Evolutionary conservation across 2,888 invertebrate genomes (phyloP), one percentile per base, ranked within the genome.

Genomic region (Harmothoe impar): DNA sequence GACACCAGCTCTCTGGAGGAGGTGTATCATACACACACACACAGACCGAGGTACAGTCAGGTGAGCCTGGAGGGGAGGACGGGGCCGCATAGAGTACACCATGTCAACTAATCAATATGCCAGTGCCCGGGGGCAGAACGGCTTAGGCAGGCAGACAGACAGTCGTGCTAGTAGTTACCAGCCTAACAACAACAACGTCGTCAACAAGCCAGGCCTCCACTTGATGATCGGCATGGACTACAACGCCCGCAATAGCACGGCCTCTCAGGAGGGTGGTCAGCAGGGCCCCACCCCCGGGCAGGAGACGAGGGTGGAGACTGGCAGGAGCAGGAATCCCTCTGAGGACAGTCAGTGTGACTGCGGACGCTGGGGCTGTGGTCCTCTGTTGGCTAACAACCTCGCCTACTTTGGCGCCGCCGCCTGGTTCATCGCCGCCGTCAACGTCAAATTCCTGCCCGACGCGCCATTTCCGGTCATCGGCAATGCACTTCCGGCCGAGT

Each of bases 321-420:
- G 31, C 15, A 25, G n/a, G 72, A 72, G 0, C n/a, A 33, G 43
- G 35, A 33, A 20, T 20, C n/a, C 33, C 33, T 15, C 35, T 43
- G 35, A n/a, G 23, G 81, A 81, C 0, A 17, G 33, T 17, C 86
- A 86, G 31, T 86, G 86, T 54, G 86, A 56, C 56, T 86, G 89
- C 29, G 35, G 43, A 62, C 62, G 84, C 25, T 68, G 35, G 15
- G 90, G 90, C 29, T 90, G 56, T 31, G 54, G 77, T 5, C 90
- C 90, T 15, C 29, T 85, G 15, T 25, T 86, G 15, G 72, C 86
- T 25, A 68, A 68, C 56, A 77, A 35, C 31, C 68, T 91, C 20
- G 88, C 88, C 25, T 92, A 90, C 35, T 90, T 92, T 35, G 90
- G 90, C 17, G 91, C 91, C 0, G 62, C 90, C 12, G 89, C 35